These are phyloP conservation scores for Mormyrus hasselquistii DNA, from an alignment of 2,797 vertebrate genomes.

Conservation along the genomic window DNA sequence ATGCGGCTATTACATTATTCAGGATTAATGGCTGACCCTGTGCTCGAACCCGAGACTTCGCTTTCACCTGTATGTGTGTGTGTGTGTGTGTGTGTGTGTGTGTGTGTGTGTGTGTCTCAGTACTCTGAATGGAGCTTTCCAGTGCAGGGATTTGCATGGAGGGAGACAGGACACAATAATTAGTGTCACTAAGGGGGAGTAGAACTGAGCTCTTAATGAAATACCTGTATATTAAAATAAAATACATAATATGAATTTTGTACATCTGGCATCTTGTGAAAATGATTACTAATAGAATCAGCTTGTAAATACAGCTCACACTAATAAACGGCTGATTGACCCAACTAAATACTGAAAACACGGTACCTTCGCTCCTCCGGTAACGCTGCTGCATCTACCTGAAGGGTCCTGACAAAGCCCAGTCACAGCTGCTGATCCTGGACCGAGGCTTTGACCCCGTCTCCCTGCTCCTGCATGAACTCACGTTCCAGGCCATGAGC, in stretches of 20 bases:
- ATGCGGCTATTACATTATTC: not conserved
- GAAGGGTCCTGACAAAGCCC: slow-evolving; percentile 91
- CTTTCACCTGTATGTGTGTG: not conserved
- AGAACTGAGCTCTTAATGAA: not conserved
- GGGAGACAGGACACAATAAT: not conserved
- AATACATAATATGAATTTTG: not conserved
- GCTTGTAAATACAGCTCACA: not conserved
- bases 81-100: not conserved
- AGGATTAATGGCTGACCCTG: not conserved
- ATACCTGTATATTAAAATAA: not conserved
- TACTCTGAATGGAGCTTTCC: not conserved
- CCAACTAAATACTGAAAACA: not conserved
- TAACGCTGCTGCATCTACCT: slow-evolving; percentile 6
- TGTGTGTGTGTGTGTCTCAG: not conserved
- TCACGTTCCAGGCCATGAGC: slow-evolving; percentile 96
- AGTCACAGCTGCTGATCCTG: slow-evolving; percentile 89
- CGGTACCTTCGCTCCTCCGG: not conserved
- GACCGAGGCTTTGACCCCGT: slow-evolving; percentile 88
- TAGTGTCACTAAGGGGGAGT: not conserved
- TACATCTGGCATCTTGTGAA: not conserved
- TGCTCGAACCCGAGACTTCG: not conserved
- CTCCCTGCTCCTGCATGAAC: slow-evolving; percentile 84
- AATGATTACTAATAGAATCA: not conserved
- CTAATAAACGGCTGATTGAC: not conserved
- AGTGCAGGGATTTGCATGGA: not conserved